Base-by-base conservation (phyloP, 2,888 invertebrate genomes). In the Drosophila paracracens region DNA sequence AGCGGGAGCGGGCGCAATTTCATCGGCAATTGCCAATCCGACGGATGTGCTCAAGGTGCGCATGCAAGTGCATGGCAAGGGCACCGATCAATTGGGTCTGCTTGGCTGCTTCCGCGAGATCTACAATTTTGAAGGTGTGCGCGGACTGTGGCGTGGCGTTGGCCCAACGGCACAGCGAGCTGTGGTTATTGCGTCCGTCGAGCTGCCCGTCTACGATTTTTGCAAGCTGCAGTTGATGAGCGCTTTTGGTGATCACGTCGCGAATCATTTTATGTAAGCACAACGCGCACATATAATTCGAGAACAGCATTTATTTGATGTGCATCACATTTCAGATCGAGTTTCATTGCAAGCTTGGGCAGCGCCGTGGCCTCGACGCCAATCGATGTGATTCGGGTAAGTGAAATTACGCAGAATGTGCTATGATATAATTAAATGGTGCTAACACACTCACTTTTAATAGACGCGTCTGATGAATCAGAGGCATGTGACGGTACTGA, bases 391-490 rank as follows among this genome's bases (percentile, higher is more conserved):
- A 95, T 98, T 72, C 94, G 98, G 94, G 98, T 98, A 93, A 94
- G 95, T 76, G 6, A 2, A 27, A 25, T 4, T 3, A 4, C 3
- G 0, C 11, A 16, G 8, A 5, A n/a, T 3, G 4, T 27, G 0
- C n/a, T 29, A 2, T 16, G 18, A 54, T 36, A 18, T 6, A 13
- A 16, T n/a, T 11, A 46, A 36, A 7, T 21, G 7, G 7, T 46
- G 31, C n/a, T 40, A 46, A 46, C 10, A 11, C 25, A 5, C 4
- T 31, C n/a, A 29, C 25, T 43, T 25, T n/a, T 16, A 1, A 50
- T 94, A 98, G 98, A 98, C 98, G 58, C 95, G 98, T 78, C 93
- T 99, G 85, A 99, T 99, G 99, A 98, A 98, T 94, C 98, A 99
- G 94, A 95, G 95, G 88, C 94, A 95, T 81, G 92, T 95, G 68